Evolutionary conservation across 1,140 invertebrate genomes (phyloP).

Genomic region (Drosophila parvula): DNA sequence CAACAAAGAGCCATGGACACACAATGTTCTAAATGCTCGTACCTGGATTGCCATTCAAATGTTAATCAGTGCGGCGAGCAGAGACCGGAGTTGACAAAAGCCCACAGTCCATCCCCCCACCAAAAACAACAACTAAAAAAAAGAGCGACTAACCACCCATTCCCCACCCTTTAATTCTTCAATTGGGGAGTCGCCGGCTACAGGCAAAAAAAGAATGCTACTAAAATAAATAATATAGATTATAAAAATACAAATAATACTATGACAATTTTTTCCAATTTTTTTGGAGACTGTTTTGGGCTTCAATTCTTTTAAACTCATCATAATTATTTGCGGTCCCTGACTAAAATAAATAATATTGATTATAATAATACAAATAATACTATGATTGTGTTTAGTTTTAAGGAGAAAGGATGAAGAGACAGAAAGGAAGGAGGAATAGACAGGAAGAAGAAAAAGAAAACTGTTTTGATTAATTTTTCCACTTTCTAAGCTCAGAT

Average conservation of each 20-base stretch:
- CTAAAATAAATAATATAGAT: not conserved
- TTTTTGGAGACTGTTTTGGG: no score
- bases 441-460: no score
- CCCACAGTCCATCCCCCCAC: slow-evolving; percentile 17
- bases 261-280: no score
- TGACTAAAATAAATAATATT: no score
- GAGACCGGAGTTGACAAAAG: slow-evolving; percentile 67
- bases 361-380: no score
- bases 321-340: no score
- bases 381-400: no score
- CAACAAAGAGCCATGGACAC: slow-evolving; percentile 62
- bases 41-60: slow-evolving; percentile 79
- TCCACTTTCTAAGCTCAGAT: no score
- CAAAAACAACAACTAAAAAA: not conserved
- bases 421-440: no score
- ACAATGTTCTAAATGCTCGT: slow-evolving; percentile 74
- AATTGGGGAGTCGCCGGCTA: slow-evolving; percentile 19
- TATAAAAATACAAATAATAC: not conserved
- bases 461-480: no score
- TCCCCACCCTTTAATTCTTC: slow-evolving; percentile 9
- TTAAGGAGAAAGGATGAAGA: no score
- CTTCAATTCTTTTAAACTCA: no score
- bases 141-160: slow-evolving; percentile 8
- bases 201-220: not conserved
- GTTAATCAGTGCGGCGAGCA: slow-evolving; percentile 75